These are phyloP conservation scores for Noctua comes DNA, from an alignment of 2,888 invertebrate genomes.

Conservation along the genomic window DNA sequence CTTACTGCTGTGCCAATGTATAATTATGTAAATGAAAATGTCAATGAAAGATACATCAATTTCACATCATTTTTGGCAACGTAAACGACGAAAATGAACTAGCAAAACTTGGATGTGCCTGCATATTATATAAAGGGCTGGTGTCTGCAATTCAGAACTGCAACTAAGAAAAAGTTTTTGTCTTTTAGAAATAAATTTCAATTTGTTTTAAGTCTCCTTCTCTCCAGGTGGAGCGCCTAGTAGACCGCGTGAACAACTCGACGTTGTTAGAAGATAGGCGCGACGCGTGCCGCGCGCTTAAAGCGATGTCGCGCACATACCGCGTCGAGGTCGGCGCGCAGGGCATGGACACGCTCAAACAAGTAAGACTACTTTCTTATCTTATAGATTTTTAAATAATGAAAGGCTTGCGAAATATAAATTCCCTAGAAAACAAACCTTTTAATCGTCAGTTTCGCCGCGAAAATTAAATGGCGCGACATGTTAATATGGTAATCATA, in stretches of 20 bases:
- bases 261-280: slow-evolving; percentile 98
- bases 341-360: slow-evolving; percentile 95
- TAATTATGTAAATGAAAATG: not conserved
- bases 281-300: slow-evolving; percentile 98
- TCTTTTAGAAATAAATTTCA: not conserved
- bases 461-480: not conserved
- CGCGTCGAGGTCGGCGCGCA: slow-evolving; percentile 99
- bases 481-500: not conserved
- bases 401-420: not conserved
- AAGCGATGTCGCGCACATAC: slow-evolving; percentile 97
- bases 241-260: slow-evolving; percentile 97
- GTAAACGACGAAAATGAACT: not conserved
- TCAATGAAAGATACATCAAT: not conserved
- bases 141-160: too few relatives aligned
- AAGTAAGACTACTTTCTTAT: slow-evolving; percentile 73
- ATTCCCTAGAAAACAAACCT: not conserved
- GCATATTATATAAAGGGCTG: not conserved
- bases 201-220: not conserved
- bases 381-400: not conserved
- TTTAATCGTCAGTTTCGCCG: not conserved
- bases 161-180: not conserved
- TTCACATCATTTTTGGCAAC: not conserved
- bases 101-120: not conserved
- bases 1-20: not conserved
- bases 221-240: slow-evolving; percentile 95